Conservation (phyloP, 2,888 invertebrate genomes). For the Limnephilus marmoratus region DNA sequence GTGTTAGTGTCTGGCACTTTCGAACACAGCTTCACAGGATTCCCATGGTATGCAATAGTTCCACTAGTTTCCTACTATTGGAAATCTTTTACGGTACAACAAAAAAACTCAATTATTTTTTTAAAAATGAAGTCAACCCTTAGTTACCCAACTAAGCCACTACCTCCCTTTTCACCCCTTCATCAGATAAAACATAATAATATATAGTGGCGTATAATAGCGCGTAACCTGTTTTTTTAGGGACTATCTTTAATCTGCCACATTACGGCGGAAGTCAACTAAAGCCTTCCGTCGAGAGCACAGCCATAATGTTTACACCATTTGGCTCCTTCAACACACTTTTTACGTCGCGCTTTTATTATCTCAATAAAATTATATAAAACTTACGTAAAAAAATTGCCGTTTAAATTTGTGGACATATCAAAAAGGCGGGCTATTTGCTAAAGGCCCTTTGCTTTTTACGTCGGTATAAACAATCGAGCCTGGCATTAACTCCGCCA, state of each 20-base stretch:
- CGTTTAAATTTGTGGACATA: neutral
- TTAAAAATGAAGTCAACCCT: neutral
- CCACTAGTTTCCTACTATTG: too few species aligned
- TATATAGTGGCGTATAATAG: neutral
- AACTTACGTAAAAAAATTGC: neutral
- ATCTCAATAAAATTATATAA: neutral
- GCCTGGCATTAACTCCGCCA: neutral
- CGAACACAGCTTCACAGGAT: too few species aligned
- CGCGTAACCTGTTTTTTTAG: neutral
- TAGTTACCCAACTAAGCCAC: neutral
- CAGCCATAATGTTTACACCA: neutral
- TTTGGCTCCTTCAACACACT: neutral
- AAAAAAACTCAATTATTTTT: too few species aligned
- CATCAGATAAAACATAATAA: neutral
- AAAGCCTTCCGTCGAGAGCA: neutral
- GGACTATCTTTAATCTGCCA: neutral
- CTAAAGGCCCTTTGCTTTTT: neutral
- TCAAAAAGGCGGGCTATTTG: neutral
- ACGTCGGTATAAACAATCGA: neutral
- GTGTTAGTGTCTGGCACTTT: too few species aligned
- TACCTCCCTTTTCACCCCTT: neutral
- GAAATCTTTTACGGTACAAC: too few species aligned
- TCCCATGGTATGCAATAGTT: too few species aligned
- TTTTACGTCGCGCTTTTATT: neutral
- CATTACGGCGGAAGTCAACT: neutral